A percentile compares a stretch with the other conserved stretches of the same genome.
phyloP scores from a whole-genome alignment of 2,113 vertebrate species.

The Agelaius tricolor region DNA sequence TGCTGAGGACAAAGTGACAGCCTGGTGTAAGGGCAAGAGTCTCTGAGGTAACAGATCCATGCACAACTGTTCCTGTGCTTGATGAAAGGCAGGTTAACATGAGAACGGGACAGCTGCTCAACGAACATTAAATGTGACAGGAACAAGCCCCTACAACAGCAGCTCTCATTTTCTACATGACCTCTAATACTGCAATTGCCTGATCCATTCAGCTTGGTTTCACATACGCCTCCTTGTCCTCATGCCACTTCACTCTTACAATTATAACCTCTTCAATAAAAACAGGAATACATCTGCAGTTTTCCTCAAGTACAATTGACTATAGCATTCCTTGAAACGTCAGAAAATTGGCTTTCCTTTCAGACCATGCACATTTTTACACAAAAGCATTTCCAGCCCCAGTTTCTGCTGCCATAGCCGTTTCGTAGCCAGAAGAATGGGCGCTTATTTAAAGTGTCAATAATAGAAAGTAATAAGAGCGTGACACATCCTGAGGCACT shows the following conservation, averaged over 20 bases:
- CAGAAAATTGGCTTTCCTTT: not conserved
- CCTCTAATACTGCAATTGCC: not conserved
- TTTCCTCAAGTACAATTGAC: not conserved
- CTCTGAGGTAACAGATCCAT: not conserved
- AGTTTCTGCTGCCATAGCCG: slow-evolving; percentile 17
- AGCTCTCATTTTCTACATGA: not conserved
- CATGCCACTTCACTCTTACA: not conserved
- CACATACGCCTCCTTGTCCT: not conserved
- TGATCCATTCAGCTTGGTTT: not conserved
- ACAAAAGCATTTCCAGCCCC: slow-evolving; percentile 8
- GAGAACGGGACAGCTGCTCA: not conserved
- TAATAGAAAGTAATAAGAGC: slow-evolving; percentile 18
- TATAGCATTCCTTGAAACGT: not conserved
- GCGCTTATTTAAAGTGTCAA: not conserved
- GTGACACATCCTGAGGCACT: not conserved
- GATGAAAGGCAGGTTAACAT: not conserved
- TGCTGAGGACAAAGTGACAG: not conserved
- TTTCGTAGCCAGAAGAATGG: slow-evolving; percentile 12
- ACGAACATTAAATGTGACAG: not conserved
- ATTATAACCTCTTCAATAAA: not conserved
- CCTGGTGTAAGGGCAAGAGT: not conserved
- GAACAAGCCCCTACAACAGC: not conserved
- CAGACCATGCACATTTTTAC: not conserved
- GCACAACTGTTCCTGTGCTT: not conserved
- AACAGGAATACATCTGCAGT: not conserved